Evolutionary conservation across 2,113 vertebrate genomes (phyloP), one percentile per base, ranked within the genome.

Genomic region (Galeopterus variegatus): DNA sequence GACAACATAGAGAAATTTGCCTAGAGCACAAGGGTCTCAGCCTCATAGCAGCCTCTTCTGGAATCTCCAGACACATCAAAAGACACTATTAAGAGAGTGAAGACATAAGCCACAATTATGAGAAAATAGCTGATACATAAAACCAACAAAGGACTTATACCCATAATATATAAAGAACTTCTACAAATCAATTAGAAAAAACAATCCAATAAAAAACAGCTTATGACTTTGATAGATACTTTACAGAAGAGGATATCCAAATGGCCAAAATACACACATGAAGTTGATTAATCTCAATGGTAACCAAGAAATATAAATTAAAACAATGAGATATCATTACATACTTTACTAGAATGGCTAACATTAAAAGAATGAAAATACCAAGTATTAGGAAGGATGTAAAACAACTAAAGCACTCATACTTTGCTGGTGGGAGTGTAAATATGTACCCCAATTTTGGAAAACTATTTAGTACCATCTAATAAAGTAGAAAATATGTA

Each of bases 221-320:
- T 45, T 28, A 64, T 14, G 23, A 72, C 31, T 70, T 88, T n/a
- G 23, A 75, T 60, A 65, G 14, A 48, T 28, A 96, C 50, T 80
- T 86, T 14, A 28, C 14, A 73, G 24, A 88, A 91, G n/a, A 65
- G 19, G 21, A 69, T 93, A 93, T 75, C 21, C 21, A 93, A 93
- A 67, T 75, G 8, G 24, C n/a, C 28, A 72, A 88, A 96, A 81
- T 70, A 7, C 7, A 62, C 9, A 88, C 69, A 21, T 24, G 67
- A 92, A n/a, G 1, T 41, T 94, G 56, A 4, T 84, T 21, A 69
- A 52, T 5, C 33, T 50, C 58, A 73, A 15, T 72, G 26, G 33
- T 58, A 92, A 80, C 60, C 62, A 77, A 84, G 45, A 92, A 95
- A 72, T 72, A 81, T n/a, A 72, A 88, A 89, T 93, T 90, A 95